These are phyloP conservation scores for Amphiprion clarkii DNA, from an alignment of 2,797 vertebrate species.

Conservation along the genomic window DNA sequence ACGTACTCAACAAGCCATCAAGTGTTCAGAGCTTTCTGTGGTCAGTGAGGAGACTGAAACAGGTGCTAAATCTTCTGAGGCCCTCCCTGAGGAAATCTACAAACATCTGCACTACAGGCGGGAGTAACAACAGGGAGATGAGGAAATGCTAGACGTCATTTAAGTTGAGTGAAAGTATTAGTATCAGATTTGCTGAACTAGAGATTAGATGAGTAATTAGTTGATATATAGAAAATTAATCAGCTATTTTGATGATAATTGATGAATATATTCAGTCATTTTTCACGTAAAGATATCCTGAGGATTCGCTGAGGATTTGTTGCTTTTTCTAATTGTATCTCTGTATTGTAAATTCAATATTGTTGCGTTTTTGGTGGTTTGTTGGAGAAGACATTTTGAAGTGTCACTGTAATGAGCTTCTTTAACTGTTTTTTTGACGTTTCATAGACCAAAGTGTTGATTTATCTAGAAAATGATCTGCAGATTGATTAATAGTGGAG, in stretches of 20 bases:
- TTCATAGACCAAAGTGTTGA: no score
- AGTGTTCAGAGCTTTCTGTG: background rate
- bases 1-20: constrained; percentile 10
- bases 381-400: no score
- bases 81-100: background rate
- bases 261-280: no score
- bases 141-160: background rate
- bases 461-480: background rate
- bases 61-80: background rate
- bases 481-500: background rate
- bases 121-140: background rate
- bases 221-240: no score
- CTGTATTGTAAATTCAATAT: no score
- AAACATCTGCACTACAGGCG: background rate
- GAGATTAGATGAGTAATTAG: background rate
- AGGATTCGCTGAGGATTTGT: no score
- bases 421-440: no score
- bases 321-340: no score
- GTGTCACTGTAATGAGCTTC: background rate
- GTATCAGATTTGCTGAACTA: background rate
- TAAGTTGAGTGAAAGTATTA: background rate
- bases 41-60: background rate
- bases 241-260: no score
- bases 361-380: no score
- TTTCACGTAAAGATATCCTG: no score